These are phyloP conservation scores for Sarcophaga bullata DNA, from an alignment of 1,140 invertebrate genomes.

Conservation along the genomic window DNA sequence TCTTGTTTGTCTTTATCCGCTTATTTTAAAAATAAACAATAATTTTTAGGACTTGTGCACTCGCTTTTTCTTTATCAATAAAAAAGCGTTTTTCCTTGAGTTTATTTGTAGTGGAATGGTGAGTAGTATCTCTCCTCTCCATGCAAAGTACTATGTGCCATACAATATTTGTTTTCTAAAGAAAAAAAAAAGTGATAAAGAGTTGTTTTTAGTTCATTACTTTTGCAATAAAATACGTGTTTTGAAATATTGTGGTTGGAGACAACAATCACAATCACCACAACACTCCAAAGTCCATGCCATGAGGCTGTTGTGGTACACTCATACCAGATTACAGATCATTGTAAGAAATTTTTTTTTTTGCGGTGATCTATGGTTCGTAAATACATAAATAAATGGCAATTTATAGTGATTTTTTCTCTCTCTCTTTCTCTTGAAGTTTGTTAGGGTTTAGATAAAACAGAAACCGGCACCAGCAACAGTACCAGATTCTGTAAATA, in stretches of 20 bases:
- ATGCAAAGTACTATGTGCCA: background rate
- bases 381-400: background rate
- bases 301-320: background rate
- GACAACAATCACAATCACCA: background rate
- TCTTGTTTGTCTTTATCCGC: background rate
- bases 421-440: background rate
- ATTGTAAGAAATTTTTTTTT: background rate
- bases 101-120: background rate
- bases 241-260: slow-evolving; percentile 14
- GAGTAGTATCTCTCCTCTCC: background rate
- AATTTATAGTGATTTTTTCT: slow-evolving; percentile 4
- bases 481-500: background rate
- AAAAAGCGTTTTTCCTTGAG: slow-evolving; percentile 8
- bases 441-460: background rate
- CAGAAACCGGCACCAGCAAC: background rate
- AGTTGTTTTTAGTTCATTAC: background rate
- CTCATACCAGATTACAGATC: no score
- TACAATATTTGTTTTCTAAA: background rate
- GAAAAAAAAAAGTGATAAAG: background rate
- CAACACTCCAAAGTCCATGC: slow-evolving; percentile 2
- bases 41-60: background rate
- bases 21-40: slow-evolving; percentile 8
- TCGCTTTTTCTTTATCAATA: background rate
- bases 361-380: slow-evolving; percentile 10
- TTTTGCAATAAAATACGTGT: slow-evolving; percentile 1